Percentiles rank a stretch among this genome's conserved stretches.
phyloP scores from a whole-genome alignment of 2,797 vertebrate genomes.

The Tangara arthus region DNA sequence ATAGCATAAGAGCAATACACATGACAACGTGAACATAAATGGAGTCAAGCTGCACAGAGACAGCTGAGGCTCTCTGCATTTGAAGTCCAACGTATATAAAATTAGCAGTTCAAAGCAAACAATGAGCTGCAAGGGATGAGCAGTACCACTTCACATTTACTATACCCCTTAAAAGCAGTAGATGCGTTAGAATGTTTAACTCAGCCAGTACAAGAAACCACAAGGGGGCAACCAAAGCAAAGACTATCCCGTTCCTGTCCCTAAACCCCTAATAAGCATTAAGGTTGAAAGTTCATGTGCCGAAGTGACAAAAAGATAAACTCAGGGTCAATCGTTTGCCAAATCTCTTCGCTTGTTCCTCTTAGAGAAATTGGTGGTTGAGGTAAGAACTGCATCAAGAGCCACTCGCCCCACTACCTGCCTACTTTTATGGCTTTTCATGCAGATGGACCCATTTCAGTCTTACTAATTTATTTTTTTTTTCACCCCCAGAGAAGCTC shows the following conservation, averaged over 20 bases:
- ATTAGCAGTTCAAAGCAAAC: background rate
- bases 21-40: background rate
- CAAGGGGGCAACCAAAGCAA: constrained; percentile 51
- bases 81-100: accelerated
- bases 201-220: background rate
- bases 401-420: background rate
- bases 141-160: background rate
- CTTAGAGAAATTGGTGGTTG: background rate
- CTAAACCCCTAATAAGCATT: background rate
- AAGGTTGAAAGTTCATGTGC: background rate
- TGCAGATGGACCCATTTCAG: background rate
- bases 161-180: accelerated
- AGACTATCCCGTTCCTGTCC: background rate
- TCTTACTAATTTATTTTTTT: background rate
- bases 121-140: background rate
- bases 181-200: accelerated
- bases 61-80: background rate
- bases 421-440: background rate
- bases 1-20: accelerated
- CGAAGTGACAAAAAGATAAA: background rate
- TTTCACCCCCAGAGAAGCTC: background rate
- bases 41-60: background rate
- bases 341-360: background rate
- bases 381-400: background rate
- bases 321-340: background rate